Evolutionary conservation across 2,888 invertebrate species (phyloP), one percentile per base, ranked within the genome.

Genomic region (Monoplex corrugatus): DNA sequence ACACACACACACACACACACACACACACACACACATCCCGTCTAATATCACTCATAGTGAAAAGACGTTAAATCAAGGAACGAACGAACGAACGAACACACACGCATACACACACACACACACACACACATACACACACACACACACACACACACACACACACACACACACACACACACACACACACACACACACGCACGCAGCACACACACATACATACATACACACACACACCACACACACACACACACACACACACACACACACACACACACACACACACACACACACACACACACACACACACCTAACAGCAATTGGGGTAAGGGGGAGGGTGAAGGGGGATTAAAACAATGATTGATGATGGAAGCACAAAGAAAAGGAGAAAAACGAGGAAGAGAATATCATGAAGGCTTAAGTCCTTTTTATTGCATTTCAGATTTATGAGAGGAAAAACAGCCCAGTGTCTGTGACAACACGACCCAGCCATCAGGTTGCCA

Each of bases 401-500:
- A n/a, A n/a, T n/a, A n/a, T n/a, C n/a, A n/a, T n/a, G 23, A 50
- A 50, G 50, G 23, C 2, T 23, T 13, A 50, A 50, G 8, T 10
- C 19, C 75, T 28, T 38, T 13, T 75, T 38, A 38, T 23, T 88
- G 16, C 86, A 43, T 85, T 85, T n/a, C 75, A 89, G 85, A 75
- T 75, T 16, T 87, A 44, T 45, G 72, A 35, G 45, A 78, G 38
- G 40, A 86, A 57, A 44, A 80, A 88, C 68, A 90, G 72, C 63
- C 84, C 23, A 45, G 43, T 90, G 50, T 84, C 72, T 5, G 87
- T 89, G 44, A 43, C 28, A 28, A 45, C n/a, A 8, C 57, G 87
- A 13, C 72, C 89, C 23, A 72, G 87, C 13, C 45, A 86, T 19
- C 68, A 87, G 38, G 87, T 89, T 28, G 87, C 84, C 38, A 88